Base-by-base conservation (phyloP, 2,113 vertebrate species). In the Cyprinodon variegatus region DNA sequence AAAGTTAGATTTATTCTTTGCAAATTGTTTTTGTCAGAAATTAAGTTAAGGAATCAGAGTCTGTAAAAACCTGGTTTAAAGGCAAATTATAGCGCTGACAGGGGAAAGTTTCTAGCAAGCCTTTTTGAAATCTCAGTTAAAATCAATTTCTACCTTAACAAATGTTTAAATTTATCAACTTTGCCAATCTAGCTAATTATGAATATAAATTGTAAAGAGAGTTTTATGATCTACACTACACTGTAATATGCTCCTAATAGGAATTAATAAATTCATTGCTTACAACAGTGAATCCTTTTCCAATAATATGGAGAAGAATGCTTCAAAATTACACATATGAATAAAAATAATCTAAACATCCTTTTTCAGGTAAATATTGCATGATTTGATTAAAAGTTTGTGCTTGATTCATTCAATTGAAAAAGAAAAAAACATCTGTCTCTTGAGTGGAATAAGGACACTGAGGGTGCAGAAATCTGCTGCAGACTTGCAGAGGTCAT, bases 401-500 rank as follows among this genome's bases (percentile, higher is more conserved):
- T 62, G 59, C 14, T 57, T 4, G 8, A 59, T 17, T 68, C 13
- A 37, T 72, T 53, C 36, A 37, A 72, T 22, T 50, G 38, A 17
- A 74, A 74, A 70, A 65, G 29, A 29, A 65, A 29, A 79, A 29
- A 60, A 9, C 38, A 57, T 64, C 0, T 2, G 39, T 73, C 53
- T 43, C 48, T 65, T 38, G 53, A 43, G 40, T 74, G 41, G 72
- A 75, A 72, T 63, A 50, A 81, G 74, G 46, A 20, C 59, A 61
- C 43, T 80, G 62, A 74, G 78, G 50, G 70, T 57, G 60, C 59
- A 72, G 39, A 50, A 22, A 29, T 61, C 61, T 85, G 78, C n/a
- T 36, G 10, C 36, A 39, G 48, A 76, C 72, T 85, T 71, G 50
- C 61, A 66, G 60, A 72, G 84, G 65, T 69, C 65, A 48, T 40